Evolutionary conservation across 1,140 invertebrate genomes (phyloP).

Genomic region (Drosophila ercepeae): DNA sequence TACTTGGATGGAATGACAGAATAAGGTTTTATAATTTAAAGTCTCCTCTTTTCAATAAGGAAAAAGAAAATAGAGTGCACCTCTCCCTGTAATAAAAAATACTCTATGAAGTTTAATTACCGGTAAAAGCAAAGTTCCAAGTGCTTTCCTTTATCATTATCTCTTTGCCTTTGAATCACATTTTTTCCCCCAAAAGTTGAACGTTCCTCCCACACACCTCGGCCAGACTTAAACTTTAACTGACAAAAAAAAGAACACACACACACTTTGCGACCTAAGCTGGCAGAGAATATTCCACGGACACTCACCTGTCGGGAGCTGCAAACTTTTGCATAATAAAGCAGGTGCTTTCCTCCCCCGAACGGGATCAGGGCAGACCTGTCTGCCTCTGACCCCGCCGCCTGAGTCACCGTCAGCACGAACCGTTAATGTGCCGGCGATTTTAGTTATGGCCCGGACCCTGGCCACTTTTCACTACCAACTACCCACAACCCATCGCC

Average conservation of each 20-base stretch:
- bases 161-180: slow-evolving; percentile 7
- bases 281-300: slow-evolving; percentile 46
- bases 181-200: slow-evolving; percentile 12
- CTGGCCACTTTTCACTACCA: slow-evolving; percentile 16
- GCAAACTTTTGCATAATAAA: slow-evolving; percentile 72
- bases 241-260: slow-evolving; percentile 15
- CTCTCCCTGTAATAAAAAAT: neutral
- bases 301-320: slow-evolving; percentile 49
- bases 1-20: slow-evolving; percentile 12
- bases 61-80: neutral
- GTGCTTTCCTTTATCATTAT: slow-evolving; percentile 29
- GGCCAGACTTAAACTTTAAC: slow-evolving; percentile 18
- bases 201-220: slow-evolving; percentile 3
- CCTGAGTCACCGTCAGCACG: slow-evolving; percentile 35
- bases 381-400: slow-evolving; percentile 25
- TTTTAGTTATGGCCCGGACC: slow-evolving; percentile 41
- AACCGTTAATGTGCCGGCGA: slow-evolving; percentile 46
- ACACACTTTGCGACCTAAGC: slow-evolving; percentile 4
- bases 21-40: slow-evolving; percentile 7
- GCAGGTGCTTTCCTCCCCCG: slow-evolving; percentile 50
- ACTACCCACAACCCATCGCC: neutral
- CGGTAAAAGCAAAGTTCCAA: slow-evolving; percentile 26
- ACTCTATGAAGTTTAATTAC: slow-evolving; percentile 34
- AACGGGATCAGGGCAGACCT: slow-evolving; percentile 32
- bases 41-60: slow-evolving; percentile 2